These are phyloP conservation scores for Notechis scutatus DNA, from an alignment of 2,113 vertebrate genomes.

Conservation along the genomic window DNA sequence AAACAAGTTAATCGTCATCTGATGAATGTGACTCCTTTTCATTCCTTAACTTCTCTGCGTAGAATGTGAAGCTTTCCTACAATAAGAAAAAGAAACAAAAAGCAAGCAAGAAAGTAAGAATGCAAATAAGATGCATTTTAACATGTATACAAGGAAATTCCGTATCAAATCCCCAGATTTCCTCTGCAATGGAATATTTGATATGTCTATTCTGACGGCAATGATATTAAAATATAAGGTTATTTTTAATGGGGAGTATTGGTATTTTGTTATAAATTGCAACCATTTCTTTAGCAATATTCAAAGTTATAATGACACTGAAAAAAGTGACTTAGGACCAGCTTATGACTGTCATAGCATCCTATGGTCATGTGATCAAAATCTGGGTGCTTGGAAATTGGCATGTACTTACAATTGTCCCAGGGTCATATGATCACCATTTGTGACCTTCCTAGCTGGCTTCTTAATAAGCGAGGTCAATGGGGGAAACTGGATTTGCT, in stretches of 20 bases:
- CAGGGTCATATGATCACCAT: not conserved
- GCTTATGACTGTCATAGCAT: not conserved
- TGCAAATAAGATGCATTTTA: slow-evolving; percentile 32
- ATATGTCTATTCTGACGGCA: not conserved
- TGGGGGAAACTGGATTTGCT: not conserved
- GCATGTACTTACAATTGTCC: not conserved
- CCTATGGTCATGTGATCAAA: not conserved
- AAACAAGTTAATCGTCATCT: slow-evolving; percentile 33
- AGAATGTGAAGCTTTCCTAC: slow-evolving; percentile 84
- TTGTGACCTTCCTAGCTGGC: not conserved
- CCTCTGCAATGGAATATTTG: not conserved
- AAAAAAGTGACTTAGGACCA: not conserved
- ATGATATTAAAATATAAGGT: not conserved
- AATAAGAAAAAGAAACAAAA: slow-evolving; percentile 36
- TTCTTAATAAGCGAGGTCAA: not conserved
- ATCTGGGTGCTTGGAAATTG: not conserved
- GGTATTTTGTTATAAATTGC: not conserved
- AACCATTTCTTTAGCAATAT: slow-evolving; percentile 9
- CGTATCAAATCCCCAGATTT: not conserved
- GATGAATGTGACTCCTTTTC: slow-evolving; percentile 38
- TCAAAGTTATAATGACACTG: not conserved
- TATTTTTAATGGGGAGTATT: not conserved
- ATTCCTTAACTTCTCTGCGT: slow-evolving; percentile 73
- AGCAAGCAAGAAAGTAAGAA: slow-evolving; percentile 21
- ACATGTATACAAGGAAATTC: slow-evolving; percentile 37